Base-by-base conservation (phyloP, 2,888 invertebrate genomes). In the Melieria omissa region DNA sequence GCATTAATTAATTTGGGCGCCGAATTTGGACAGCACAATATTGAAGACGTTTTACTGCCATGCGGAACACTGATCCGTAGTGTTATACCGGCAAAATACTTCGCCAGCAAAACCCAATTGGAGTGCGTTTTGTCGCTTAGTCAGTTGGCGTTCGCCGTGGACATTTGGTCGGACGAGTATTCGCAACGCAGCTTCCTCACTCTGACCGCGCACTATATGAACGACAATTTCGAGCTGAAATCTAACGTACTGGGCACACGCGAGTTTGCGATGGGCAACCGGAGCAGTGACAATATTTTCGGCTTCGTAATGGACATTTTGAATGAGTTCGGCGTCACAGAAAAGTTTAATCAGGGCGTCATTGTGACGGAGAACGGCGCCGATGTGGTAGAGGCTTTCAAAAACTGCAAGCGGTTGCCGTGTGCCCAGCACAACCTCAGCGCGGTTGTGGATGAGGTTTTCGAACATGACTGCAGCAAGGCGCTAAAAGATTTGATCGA, bases 1-100 rank as follows among this genome's bases (percentile, higher is more conserved):
- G 62, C 45, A 16, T 62, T 62, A 46, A 62, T 62, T 46, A 62
- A 62, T 62, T 46, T 62, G 10, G 62, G 62, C 5, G 62, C 62
- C 14, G 62, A 62, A 4, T 62, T 46, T 62, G 62, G 62, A 8
- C 45, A 46, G 8, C 62, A 62, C 10, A 62, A 62, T 12, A 16
- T 62, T 62, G 62, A 62, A 3, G 62, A 62, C 45, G 47, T 62
- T 16, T 45, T 62, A 14, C 46, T 62, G 45, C 29, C 62, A 16
- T 47, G 46, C 8, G 6, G 16, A 1, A 46, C 29, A 10, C 14
- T 62, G 46, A 47, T 62, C 4, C 45, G 16, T 47, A 62, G 62
- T 46, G 46, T 62, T 41, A 62, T 62, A 44, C 62, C 62, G 6
- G 46, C 62, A n/a, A 47, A 62, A 62, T 62, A 62, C 47, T 62